Percentiles rank a stretch among this genome's conserved stretches.
Evolutionary conservation across 2,113 vertebrate genomes (phyloP).

Genomic region (Cyphomyrus discorhynchus): DNA sequence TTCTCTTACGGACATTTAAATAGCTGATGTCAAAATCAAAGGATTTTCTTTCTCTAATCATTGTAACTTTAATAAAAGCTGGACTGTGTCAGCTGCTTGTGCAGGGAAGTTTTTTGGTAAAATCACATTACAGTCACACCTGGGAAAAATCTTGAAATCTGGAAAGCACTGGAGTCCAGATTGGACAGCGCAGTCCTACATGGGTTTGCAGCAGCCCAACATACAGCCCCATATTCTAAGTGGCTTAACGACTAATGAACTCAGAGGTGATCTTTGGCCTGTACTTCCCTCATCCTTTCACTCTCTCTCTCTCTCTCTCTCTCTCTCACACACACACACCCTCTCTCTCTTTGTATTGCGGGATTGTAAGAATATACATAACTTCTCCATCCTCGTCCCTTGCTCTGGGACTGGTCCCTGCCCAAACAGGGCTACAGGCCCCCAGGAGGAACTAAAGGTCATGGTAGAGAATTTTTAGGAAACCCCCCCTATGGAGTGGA

Average conservation of each 20-base stretch:
- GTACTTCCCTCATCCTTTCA: neutral
- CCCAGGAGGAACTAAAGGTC: neutral
- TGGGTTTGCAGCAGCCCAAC: neutral
- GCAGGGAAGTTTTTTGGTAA: neutral
- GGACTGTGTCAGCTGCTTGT: neutral
- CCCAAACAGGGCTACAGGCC: neutral
- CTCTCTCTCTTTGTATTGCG: neutral
- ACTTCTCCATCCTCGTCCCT: neutral
- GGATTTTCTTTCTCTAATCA: neutral
- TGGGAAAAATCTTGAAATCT: neutral
- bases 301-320: neutral
- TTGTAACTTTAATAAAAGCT: neutral
- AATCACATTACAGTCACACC: neutral
- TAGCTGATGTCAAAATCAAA: neutral
- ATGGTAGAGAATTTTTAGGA: neutral
- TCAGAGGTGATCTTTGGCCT: neutral
- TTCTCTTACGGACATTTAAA: neutral
- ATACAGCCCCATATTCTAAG: neutral
- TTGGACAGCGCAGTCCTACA: neutral
- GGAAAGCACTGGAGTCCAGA: neutral
- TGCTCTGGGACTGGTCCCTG: neutral
- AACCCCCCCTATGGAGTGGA: neutral
- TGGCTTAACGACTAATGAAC: conserved; percentile 16
- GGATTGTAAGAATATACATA: neutral
- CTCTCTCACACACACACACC: neutral